Evolutionary conservation across 2,888 invertebrate species (phyloP).

Genomic region (Odontocolon sp.): DNA sequence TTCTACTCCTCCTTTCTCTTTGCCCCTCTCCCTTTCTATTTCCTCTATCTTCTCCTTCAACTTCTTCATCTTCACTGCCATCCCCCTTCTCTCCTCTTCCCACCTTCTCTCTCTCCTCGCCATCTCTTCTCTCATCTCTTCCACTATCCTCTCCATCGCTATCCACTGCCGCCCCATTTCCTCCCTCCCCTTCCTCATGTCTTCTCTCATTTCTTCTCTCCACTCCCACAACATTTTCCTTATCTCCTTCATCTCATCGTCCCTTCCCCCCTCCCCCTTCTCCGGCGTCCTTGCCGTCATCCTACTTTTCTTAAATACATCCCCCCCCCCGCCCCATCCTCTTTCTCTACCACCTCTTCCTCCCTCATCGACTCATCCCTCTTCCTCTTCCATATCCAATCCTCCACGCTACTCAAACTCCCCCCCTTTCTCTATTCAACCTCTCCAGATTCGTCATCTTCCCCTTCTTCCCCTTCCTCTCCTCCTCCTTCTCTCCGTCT

Average conservation of each 20-base stretch:
- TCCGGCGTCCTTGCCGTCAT: background rate
- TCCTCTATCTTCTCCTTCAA: no score
- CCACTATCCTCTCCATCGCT: background rate
- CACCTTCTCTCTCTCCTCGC: background rate
- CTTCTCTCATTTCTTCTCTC: background rate
- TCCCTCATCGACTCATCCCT: background rate
- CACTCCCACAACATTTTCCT: background rate
- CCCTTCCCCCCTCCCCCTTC: background rate
- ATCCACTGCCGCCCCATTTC: no score
- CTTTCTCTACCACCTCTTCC: background rate
- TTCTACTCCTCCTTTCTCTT: no score
- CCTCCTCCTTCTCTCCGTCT: background rate
- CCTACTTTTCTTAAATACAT: background rate
- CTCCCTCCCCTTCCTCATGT: background rate
- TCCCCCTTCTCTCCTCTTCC: no score
- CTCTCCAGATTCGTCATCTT: constrained; percentile 20
- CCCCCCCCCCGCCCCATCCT: background rate
- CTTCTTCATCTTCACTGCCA: no score
- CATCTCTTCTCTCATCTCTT: background rate
- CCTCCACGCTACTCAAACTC: background rate
- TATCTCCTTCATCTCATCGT: background rate
- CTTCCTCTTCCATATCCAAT: constrained; percentile 18
- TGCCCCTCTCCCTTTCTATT: no score
- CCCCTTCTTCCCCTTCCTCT: background rate
- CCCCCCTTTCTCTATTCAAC: background rate